Evolutionary conservation across 2,113 vertebrate species (phyloP).

Genomic region (Dasyurus viverrinus): DNA sequence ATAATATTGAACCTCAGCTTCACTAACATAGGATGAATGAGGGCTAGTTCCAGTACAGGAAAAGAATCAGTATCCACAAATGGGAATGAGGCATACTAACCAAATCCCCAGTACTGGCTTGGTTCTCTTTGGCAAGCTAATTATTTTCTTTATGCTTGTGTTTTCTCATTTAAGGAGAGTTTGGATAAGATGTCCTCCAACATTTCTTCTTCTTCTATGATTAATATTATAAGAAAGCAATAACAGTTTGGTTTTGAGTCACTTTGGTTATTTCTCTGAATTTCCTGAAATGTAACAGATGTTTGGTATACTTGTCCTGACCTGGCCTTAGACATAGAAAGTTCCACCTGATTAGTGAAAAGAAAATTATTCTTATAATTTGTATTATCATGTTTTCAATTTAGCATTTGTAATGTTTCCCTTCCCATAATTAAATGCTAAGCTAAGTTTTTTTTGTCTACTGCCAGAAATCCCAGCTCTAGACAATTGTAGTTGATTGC

Average conservation of each 20-base stretch:
- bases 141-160: neutral
- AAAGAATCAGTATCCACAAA: neutral
- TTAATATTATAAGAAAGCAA: neutral
- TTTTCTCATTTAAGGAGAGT: neutral
- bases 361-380: neutral
- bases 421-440: neutral
- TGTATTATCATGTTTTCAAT: neutral
- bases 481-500: neutral
- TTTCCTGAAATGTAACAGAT: neutral
- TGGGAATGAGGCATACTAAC: neutral
- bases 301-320: neutral
- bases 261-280: neutral
- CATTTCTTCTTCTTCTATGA: neutral
- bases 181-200: neutral
- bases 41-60: neutral
- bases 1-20: neutral
- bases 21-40: neutral
- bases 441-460: neutral
- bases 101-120: neutral
- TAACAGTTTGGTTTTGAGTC: neutral
- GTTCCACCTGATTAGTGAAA: neutral
- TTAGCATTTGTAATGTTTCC: neutral
- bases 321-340: neutral
- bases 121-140: neutral
- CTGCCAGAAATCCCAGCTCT: neutral